Evolutionary conservation across 35 echinoderm and acorn worm species (phyloP).

Genomic region (Ophioderma brevispina): DNA sequence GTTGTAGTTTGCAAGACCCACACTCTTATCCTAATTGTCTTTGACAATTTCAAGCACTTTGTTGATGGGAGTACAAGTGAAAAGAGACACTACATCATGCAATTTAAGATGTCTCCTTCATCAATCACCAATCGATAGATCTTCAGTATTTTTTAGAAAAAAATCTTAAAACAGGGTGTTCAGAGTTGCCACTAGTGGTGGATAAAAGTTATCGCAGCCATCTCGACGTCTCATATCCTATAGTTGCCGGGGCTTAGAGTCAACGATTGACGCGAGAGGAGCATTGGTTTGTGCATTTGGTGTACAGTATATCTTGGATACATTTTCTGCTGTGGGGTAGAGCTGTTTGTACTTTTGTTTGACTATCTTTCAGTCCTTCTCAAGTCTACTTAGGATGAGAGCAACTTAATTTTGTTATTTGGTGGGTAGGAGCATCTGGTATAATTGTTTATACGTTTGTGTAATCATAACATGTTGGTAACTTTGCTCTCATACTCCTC

Average conservation of each 20-base stretch:
- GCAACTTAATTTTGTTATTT: neutral
- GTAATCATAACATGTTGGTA: neutral
- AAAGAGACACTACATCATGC: neutral
- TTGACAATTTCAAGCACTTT: neutral
- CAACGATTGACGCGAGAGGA: neutral
- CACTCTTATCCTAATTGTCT: neutral
- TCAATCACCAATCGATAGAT: neutral
- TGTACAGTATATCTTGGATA: neutral
- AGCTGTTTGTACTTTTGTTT: neutral
- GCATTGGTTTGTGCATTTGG: neutral
- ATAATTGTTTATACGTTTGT: neutral
- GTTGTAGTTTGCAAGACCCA: neutral
- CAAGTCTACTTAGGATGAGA: neutral
- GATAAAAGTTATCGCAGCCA: neutral
- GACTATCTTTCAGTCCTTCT: neutral
- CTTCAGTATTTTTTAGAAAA: neutral
- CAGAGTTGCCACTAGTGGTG: neutral
- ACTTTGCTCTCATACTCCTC: neutral
- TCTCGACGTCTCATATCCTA: neutral
- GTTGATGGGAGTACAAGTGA: neutral
- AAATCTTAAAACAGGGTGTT: neutral
- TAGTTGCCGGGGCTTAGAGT: neutral
- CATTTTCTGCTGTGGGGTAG: neutral
- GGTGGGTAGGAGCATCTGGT: neutral
- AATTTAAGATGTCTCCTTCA: neutral